These are phyloP conservation scores for Tachyglossus aculeatus DNA, from an alignment of 2,797 vertebrate genomes.

Conservation along the genomic window DNA sequence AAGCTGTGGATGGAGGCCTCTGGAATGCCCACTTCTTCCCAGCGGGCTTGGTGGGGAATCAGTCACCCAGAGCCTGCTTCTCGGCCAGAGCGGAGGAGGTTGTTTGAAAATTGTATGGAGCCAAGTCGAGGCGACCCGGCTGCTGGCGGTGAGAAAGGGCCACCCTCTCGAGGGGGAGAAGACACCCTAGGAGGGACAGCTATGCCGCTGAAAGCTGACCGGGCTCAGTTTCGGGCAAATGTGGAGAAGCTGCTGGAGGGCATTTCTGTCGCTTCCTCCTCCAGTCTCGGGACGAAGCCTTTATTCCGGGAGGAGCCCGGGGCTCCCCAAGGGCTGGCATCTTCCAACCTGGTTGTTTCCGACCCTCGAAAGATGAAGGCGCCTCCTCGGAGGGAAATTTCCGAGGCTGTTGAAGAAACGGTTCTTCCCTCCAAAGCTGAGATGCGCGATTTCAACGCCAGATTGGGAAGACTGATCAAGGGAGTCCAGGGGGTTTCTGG, in stretches of 20 bases:
- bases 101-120: conserved; percentile 35
- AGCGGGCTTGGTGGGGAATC: conserved; percentile 39
- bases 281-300: neutral
- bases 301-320: neutral
- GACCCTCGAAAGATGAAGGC: neutral
- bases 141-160: neutral
- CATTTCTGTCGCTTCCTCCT: conserved; percentile 12
- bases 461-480: conserved; percentile 50
- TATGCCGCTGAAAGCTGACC: neutral
- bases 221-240: conserved; percentile 12
- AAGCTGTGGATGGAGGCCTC: conserved; percentile 49
- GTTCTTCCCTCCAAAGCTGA: conserved; percentile 36
- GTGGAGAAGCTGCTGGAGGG: neutral
- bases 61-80: conserved; percentile 1
- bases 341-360: neutral
- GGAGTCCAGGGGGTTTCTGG: conserved; percentile 10
- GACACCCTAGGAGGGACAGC: conserved; percentile 7
- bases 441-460: conserved; percentile 26
- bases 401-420: conserved; percentile 61
- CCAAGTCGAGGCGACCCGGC: neutral
- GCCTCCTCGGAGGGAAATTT: conserved; percentile 44
- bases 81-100: conserved; percentile 34
- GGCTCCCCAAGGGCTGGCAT: neutral
- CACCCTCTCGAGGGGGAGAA: neutral
- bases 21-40: conserved; percentile 10